These are phyloP conservation scores for Bruchidius siliquastri DNA, from an alignment of 2,888 invertebrate genomes.

Conservation along the genomic window DNA sequence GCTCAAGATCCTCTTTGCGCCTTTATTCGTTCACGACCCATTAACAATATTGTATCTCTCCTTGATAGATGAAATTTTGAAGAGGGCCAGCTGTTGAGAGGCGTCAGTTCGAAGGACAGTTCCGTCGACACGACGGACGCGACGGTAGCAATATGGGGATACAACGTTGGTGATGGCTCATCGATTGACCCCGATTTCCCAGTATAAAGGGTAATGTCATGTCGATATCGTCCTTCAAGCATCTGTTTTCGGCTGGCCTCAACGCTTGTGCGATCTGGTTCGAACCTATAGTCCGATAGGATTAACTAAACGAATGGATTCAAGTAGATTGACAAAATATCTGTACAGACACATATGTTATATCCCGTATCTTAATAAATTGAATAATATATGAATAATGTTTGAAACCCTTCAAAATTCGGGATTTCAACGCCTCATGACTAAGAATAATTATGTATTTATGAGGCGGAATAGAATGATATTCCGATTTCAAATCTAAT, in stretches of 20 bases:
- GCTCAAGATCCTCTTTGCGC: not conserved
- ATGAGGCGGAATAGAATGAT: no score
- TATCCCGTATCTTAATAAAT: no score
- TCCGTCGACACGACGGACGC: no score
- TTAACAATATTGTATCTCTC: not conserved
- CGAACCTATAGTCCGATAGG: no score
- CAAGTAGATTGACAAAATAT: no score
- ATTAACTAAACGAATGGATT: no score
- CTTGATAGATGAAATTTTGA: not conserved
- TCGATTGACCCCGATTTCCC: not conserved
- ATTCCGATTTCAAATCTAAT: no score
- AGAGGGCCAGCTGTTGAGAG: not conserved
- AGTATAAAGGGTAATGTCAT: not conserved
- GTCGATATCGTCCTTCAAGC: not conserved
- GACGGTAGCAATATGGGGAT: not conserved
- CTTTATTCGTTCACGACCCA: not conserved
- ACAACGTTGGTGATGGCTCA: not conserved
- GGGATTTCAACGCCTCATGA: no score
- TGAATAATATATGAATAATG: no score
- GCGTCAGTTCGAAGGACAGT: not conserved
- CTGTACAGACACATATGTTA: no score
- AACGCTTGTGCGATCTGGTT: not conserved
- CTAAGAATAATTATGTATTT: no score
- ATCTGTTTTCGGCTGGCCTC: not conserved
- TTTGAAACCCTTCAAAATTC: no score